phyloP scores from a whole-genome alignment of 2,888 invertebrate species.

The Lamellibrachia columna region DNA sequence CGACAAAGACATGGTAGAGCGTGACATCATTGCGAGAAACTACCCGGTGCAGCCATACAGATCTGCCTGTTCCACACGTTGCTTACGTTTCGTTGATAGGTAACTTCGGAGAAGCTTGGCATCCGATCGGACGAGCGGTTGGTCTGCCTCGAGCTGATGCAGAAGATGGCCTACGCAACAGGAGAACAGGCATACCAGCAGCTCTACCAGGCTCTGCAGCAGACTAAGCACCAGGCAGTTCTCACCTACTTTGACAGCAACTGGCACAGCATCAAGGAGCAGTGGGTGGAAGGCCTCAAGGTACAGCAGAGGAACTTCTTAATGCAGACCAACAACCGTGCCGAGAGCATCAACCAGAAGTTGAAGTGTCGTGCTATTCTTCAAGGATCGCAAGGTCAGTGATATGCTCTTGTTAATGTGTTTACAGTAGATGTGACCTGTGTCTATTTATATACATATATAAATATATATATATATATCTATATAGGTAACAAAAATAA shows the following conservation, averaged over 20 bases:
- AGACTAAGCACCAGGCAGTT: background rate
- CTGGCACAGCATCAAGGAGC: slow-evolving; percentile 33
- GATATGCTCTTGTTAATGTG: too few species aligned
- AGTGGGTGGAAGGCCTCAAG: slow-evolving; percentile 39
- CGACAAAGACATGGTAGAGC: slow-evolving; percentile 40
- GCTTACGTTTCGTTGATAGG: slow-evolving; percentile 35
- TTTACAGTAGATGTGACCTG: too few species aligned
- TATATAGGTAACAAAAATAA: too few species aligned
- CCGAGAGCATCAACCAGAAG: slow-evolving; percentile 35
- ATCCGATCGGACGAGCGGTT: slow-evolving; percentile 30
- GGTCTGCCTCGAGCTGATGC: background rate
- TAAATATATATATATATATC: too few species aligned
- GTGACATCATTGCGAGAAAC: slow-evolving; percentile 28
- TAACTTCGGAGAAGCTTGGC: slow-evolving; percentile 33
- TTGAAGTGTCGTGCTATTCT: slow-evolving; percentile 32
- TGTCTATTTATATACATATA: too few species aligned
- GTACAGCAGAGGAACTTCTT: slow-evolving; percentile 20
- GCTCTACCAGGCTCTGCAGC: background rate
- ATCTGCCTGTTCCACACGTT: slow-evolving; percentile 42
- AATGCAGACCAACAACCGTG: slow-evolving; percentile 34
- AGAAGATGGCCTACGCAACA: background rate
- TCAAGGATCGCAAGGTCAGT: slow-evolving; percentile 25
- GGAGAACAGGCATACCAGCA: background rate
- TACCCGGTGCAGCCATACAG: slow-evolving; percentile 35
- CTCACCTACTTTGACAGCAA: slow-evolving; percentile 32